Base-by-base conservation (phyloP, 2,113 vertebrate species). In the Vulpes vulpes region DNA sequence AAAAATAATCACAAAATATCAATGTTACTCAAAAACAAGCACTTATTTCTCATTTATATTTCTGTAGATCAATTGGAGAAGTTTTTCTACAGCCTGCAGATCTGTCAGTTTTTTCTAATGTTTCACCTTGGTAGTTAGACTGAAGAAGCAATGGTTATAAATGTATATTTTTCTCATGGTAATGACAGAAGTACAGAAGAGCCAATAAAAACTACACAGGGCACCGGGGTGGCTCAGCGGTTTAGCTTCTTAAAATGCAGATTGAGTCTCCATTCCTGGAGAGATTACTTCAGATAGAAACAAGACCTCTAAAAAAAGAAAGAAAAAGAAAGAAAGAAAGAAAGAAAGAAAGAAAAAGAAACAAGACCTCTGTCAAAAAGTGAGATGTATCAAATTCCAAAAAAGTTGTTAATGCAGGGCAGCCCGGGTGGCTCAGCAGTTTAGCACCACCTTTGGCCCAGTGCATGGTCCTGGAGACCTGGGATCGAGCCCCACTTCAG, bases 321-420 rank as follows among this genome's bases (percentile, higher is more conserved):
- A n/a, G n/a, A 43, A 5, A 43, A 43, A 43, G 43, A 43, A 43
- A 43, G 43, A 43, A 43, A 43, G 38, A 38, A 38, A 38, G 38
- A 38, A 43, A 43, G 43, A 43, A 43, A 43, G 43, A 43, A 43
- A 43, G 43, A 43, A 43, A 43, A 43, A 95, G 86, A 97, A 95
- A 95, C n/a, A 86, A 76, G 87, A 12, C 43, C 30, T 94, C 19
- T 51, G 32, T 67, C 49, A 0, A 83, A 93, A 92, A 73, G 82
- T 76, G 60, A 89, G 79, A 83, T 85, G 38, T 89, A 95, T 97
- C 38, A 95, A 93, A 82, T 84, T 69, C 38, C 96, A 93, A 22
- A 38, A 49, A 84, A 53, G 5, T 88, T 86, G 38, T 49, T 73
- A 95, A 51, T 49, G 67, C 3, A 4, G 43, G 5, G 43, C 43